phyloP scores from a whole-genome alignment of 2,797 vertebrate genomes.

The Bufotes viridis region DNA sequence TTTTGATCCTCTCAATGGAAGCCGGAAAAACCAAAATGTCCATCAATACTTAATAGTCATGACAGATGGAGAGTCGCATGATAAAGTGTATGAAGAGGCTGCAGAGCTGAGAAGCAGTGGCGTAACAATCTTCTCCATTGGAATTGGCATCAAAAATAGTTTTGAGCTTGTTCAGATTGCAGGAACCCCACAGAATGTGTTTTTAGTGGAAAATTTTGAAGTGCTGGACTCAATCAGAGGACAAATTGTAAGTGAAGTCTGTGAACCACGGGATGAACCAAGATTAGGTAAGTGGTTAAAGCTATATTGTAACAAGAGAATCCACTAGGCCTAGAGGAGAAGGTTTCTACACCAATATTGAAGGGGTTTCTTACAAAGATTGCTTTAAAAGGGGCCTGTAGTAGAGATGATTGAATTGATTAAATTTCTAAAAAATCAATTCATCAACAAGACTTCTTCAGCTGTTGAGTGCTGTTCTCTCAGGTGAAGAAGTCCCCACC shows the following conservation, averaged over 20 bases:
- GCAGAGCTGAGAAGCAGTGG: slow-evolving; percentile 66
- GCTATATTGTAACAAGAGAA: not conserved
- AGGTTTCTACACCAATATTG: too few relatives aligned
- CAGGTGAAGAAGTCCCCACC: too few relatives aligned
- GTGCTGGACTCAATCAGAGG: slow-evolving; percentile 69
- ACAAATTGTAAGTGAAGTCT: slow-evolving; percentile 70
- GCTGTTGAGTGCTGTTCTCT: too few relatives aligned
- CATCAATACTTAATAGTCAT: slow-evolving; percentile 82
- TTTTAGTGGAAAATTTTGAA: slow-evolving; percentile 70
- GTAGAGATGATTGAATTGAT: too few relatives aligned
- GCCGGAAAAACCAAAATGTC: slow-evolving; percentile 68
- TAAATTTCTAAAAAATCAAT: too few relatives aligned
- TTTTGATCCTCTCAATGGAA: slow-evolving; percentile 74
- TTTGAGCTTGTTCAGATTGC: slow-evolving; percentile 79
- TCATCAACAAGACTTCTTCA: too few relatives aligned
- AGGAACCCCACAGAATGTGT: slow-evolving; percentile 67
- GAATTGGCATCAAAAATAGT: slow-evolving; percentile 70
- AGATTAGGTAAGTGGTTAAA: slow-evolving; percentile 43
- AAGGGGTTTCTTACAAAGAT: too few relatives aligned
- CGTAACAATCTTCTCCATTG: slow-evolving; percentile 79
- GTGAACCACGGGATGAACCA: not conserved
- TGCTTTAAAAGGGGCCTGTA: too few relatives aligned
- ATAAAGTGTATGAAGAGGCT: slow-evolving; percentile 71
- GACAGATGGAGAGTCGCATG: slow-evolving; percentile 78
- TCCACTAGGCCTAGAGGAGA: not conserved